A percentile compares a stretch with the other conserved stretches of the same genome.
These are phyloP conservation scores for Drosophila nigromelanica DNA, from an alignment of 1,140 invertebrate species.

Conservation along the genomic window DNA sequence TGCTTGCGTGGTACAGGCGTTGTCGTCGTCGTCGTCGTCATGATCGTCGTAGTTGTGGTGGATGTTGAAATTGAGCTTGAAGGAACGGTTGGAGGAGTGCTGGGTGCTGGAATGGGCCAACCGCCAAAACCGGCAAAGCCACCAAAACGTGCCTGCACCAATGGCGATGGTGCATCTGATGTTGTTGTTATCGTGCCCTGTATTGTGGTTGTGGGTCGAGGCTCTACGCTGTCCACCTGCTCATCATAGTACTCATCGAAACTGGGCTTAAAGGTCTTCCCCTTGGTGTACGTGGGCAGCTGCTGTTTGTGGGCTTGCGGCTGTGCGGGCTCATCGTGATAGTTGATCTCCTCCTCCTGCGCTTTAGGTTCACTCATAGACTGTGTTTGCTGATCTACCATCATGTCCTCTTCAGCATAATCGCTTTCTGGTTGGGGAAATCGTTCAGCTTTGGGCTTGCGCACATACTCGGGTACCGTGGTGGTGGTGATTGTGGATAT, in stretches of 20 bases:
- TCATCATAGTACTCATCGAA: constrained; percentile 65
- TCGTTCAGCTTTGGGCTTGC: constrained; percentile 67
- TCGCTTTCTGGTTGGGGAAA: constrained; percentile 48
- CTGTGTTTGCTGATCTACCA: constrained; percentile 36
- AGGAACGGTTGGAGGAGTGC: constrained; percentile 11
- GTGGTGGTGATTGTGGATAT: constrained; percentile 29
- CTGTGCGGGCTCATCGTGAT: constrained; percentile 49
- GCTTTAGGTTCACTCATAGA: constrained; percentile 14
- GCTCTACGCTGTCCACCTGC: constrained; percentile 18
- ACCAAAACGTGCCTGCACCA: constrained; percentile 52
- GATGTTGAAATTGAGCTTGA: constrained; percentile 15
- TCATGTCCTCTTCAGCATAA: constrained; percentile 49
- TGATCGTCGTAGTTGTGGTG: constrained; percentile 39
- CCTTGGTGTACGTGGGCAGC: constrained; percentile 36
- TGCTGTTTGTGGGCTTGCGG: constrained; percentile 58
- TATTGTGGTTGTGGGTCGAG: neutral
- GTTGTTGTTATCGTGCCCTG: constrained; percentile 6
- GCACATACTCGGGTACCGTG: constrained; percentile 73
- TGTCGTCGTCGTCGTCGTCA: constrained; percentile 47
- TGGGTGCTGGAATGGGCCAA: constrained; percentile 42
- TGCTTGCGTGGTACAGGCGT: constrained; percentile 55
- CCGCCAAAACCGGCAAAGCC: constrained; percentile 25
- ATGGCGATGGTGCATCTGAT: constrained; percentile 36
- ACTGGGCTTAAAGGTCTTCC: constrained; percentile 46
- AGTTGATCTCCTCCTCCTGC: constrained; percentile 30